Conservation (phyloP, 2,113 vertebrate genomes). For the Ivindomyrus marchei region DNA sequence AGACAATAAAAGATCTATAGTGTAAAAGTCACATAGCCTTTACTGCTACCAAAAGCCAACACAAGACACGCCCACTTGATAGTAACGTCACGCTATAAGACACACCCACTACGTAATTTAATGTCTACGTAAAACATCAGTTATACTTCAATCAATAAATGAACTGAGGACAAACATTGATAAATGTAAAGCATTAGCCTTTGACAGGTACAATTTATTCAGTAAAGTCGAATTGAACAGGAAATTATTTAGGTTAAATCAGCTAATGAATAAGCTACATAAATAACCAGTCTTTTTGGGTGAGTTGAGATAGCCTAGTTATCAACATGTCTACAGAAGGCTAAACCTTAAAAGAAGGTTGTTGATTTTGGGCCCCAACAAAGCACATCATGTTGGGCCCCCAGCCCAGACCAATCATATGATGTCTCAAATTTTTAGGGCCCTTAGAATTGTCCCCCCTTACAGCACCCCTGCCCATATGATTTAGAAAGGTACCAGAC, state of each 20-base stretch:
- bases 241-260: not conserved
- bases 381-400: too few species aligned
- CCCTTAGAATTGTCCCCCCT: too few species aligned
- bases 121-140: not conserved
- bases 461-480: not conserved
- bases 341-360: not conserved
- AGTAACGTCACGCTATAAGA: not conserved
- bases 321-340: not conserved
- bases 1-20: not conserved
- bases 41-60: not conserved
- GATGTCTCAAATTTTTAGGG: too few species aligned
- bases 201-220: not conserved
- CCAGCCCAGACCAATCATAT: too few species aligned
- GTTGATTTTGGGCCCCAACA: too few species aligned
- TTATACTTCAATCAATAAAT: not conserved
- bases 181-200: not conserved
- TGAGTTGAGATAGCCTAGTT: not conserved
- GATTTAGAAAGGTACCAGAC: not conserved
- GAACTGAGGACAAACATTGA: not conserved
- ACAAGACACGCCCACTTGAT: not conserved
- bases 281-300: not conserved
- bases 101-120: not conserved
- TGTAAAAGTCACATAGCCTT: not conserved
- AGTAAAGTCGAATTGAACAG: not conserved
- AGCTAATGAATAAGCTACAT: not conserved